Conservation (phyloP, 1,140 invertebrate genomes). For the Drosophila navojoa region DNA sequence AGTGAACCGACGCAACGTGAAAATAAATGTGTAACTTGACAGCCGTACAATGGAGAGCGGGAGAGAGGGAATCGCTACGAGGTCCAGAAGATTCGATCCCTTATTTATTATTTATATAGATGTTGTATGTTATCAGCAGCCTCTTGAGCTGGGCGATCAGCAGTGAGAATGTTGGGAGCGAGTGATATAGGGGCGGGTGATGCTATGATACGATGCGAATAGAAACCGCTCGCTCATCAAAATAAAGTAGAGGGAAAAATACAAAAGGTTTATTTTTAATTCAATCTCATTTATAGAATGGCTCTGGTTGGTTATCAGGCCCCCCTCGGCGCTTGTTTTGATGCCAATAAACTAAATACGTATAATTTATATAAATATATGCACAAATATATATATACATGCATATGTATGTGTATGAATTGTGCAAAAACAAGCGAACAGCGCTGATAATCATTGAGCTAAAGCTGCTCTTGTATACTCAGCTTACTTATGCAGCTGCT, state of each 20-base stretch:
- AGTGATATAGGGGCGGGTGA: background rate
- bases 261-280: constrained; percentile 40
- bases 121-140: constrained; percentile 25
- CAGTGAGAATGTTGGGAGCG: background rate
- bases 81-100: constrained; percentile 6
- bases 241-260: constrained; percentile 22
- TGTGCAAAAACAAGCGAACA: background rate
- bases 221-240: constrained; percentile 14
- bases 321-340: constrained; percentile 29
- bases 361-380: constrained; percentile 5
- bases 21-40: background rate
- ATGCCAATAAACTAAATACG: constrained; percentile 23
- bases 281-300: constrained; percentile 30
- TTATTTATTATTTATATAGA: background rate
- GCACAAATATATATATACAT: background rate
- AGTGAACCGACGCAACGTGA: constrained; percentile 30
- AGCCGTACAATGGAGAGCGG: background rate
- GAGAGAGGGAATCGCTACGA: background rate
- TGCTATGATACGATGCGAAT: constrained; percentile 12
- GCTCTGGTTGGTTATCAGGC: constrained; percentile 30
- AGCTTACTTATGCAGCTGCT: too few relatives aligned
- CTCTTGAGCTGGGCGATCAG: constrained; percentile 1
- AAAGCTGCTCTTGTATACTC: too few relatives aligned
- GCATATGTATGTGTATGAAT: background rate
- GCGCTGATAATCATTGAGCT: too few relatives aligned